A percentile compares a stretch with the other conserved stretches of the same genome.
phyloP scores from a whole-genome alignment of 2,888 invertebrate species.

The Meganola albula region DNA sequence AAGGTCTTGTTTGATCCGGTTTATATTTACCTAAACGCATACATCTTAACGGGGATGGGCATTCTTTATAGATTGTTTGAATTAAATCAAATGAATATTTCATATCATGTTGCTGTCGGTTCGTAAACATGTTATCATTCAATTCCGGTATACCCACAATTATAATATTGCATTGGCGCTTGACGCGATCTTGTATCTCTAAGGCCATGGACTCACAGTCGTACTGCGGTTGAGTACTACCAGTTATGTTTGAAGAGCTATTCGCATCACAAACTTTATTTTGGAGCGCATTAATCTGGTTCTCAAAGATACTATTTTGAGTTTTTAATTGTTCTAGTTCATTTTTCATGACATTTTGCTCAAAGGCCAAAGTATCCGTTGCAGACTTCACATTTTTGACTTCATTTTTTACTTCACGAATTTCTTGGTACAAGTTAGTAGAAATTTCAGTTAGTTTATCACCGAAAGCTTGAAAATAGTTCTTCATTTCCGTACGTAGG shows the following conservation, averaged over 20 bases:
- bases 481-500: too few relatives aligned
- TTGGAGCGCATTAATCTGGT: not conserved
- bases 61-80: not conserved
- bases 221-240: not conserved
- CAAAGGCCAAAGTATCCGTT: too few relatives aligned
- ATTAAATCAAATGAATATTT: not conserved
- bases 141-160: not conserved
- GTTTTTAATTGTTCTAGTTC: too few relatives aligned
- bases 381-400: too few relatives aligned
- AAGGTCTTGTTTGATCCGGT: not conserved
- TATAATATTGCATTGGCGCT: not conserved
- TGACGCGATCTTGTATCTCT: not conserved
- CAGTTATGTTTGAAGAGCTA: not conserved
- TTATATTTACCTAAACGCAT: not conserved
- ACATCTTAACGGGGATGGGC: not conserved
- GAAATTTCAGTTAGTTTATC: too few relatives aligned
- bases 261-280: not conserved
- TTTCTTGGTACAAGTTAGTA: too few relatives aligned
- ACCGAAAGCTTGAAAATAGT: too few relatives aligned
- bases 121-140: too few relatives aligned
- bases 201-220: not conserved
- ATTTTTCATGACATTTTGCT: too few relatives aligned
- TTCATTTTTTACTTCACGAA: too few relatives aligned
- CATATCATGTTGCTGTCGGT: not conserved
- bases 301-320: too few relatives aligned